Conservation (phyloP, 2,888 invertebrate species). For the Philaethria dido region DNA sequence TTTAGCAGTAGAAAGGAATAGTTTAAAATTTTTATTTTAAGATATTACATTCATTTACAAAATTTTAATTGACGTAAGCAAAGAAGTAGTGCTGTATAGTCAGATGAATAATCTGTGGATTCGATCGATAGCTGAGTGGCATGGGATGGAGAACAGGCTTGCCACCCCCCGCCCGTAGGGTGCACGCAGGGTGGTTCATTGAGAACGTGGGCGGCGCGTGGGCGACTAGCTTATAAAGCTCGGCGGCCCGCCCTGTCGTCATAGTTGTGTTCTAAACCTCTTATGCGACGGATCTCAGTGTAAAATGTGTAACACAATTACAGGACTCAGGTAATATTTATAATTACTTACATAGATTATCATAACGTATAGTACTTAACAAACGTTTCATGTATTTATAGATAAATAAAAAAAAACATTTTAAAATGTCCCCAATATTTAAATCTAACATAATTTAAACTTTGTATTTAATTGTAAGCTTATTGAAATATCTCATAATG, state of each 20-base stretch:
- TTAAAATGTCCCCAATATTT: too few relatives aligned
- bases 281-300: constrained; percentile 59
- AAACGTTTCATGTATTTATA: too few relatives aligned
- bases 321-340: constrained; percentile 67
- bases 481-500: neutral
- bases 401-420: too few relatives aligned
- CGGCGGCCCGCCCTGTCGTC: constrained; percentile 64
- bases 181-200: constrained; percentile 80
- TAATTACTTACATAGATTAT: neutral
- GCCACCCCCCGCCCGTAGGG: constrained; percentile 44
- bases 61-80: constrained; percentile 31
- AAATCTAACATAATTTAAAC: too few relatives aligned
- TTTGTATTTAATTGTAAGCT: neutral
- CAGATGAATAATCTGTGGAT: constrained; percentile 79
- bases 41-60: constrained; percentile 30
- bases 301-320: constrained; percentile 68
- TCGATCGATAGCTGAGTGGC: constrained; percentile 74
- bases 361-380: too few relatives aligned
- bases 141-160: constrained; percentile 48
- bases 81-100: constrained; percentile 63
- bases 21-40: constrained; percentile 29
- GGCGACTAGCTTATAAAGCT: constrained; percentile 78
- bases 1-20: neutral
- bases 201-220: constrained; percentile 87
- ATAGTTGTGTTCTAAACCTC: constrained; percentile 69